Base-by-base conservation (phyloP, 2,113 vertebrate species). In the Callithrix jacchus region DNA sequence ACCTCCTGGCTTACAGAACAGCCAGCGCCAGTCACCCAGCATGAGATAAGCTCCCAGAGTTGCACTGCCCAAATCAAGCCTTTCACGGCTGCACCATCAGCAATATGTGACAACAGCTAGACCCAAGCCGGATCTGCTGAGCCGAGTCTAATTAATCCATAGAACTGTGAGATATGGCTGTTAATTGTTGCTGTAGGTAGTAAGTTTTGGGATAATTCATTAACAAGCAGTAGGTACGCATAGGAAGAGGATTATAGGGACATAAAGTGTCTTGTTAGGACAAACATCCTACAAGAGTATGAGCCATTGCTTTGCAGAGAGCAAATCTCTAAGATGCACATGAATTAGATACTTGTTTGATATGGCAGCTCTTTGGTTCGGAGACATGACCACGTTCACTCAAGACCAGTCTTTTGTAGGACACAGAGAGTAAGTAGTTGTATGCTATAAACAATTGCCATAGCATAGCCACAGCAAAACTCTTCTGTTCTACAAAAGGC, bases 41-140 rank as follows among this genome's bases (percentile, higher is more conserved):
- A 5, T 8, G 6, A 30, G n/a, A 42, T 8, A 23, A 42, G 3
- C 42, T 32, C 66, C 18, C 25, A 0, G 10, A 54, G 27, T 27
- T 13, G 40, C 6, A 3, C 7, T 11, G 14, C 6, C 45, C 6
- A 35, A 1, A 25, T 17, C n/a, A 73, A 6, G 6, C 2, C n/a
- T 79, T 18, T 6, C 23, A 54, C 11, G 23, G 8, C 6, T 0
- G 18, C 16, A 6, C 37, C 5, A 2, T 7, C 4, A 30, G 68
- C 16, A 25, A 11, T 23, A 12, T 16, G 20, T 45, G n/a, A 10
- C 13, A 7, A 32, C 27, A 84, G 23, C 21, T 11, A 70, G 20
- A 68, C 8, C 30, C 27, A 25, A 14, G 13, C 25, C n/a, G 47
- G n/a, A 73, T 10, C 8, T 10, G 3, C 23, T 8, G 0, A 1